Evolutionary conservation across 2,888 invertebrate genomes (phyloP).

Genomic region (Brenthis hecate): DNA sequence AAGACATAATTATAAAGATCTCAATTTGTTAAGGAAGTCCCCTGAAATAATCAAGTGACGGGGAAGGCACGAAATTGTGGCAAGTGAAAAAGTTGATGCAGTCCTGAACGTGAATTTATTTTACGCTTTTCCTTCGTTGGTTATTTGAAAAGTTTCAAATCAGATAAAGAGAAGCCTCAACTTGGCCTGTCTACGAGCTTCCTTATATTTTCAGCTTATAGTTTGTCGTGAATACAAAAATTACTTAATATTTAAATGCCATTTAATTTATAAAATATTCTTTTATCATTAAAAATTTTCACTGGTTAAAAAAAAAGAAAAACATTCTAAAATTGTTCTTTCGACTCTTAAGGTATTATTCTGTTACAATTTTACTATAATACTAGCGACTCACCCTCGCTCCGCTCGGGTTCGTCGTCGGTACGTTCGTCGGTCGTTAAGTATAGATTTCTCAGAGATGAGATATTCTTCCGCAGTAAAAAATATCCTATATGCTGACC

Average conservation of each 20-base stretch:
- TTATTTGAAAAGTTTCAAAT: constrained; percentile 35
- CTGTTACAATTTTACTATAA: too few relatives aligned
- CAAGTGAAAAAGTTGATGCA: constrained; percentile 20
- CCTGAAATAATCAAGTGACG: constrained; percentile 9
- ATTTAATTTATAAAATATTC: background rate
- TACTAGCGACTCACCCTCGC: too few relatives aligned
- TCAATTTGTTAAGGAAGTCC: constrained; percentile 14
- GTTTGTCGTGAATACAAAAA: background rate
- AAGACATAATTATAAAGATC: constrained; percentile 6
- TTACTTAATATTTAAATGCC: background rate
- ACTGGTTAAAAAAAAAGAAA: too few relatives aligned
- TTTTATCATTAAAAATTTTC: too few relatives aligned
- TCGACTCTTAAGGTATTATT: too few relatives aligned
- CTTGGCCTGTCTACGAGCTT: constrained; percentile 19
- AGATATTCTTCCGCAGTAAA: too few relatives aligned
- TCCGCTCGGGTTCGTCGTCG: too few relatives aligned
- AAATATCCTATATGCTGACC: too few relatives aligned
- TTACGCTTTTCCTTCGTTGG: constrained; percentile 24
- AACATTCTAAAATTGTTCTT: too few relatives aligned
- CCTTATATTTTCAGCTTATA: constrained; percentile 5
- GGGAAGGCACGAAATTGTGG: constrained; percentile 21
- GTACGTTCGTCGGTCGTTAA: too few relatives aligned
- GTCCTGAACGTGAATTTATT: constrained; percentile 26
- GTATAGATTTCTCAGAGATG: too few relatives aligned
- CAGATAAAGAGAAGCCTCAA: constrained; percentile 24